Conservation (phyloP, 2,888 invertebrate genomes). For the Mamestra brassicae region DNA sequence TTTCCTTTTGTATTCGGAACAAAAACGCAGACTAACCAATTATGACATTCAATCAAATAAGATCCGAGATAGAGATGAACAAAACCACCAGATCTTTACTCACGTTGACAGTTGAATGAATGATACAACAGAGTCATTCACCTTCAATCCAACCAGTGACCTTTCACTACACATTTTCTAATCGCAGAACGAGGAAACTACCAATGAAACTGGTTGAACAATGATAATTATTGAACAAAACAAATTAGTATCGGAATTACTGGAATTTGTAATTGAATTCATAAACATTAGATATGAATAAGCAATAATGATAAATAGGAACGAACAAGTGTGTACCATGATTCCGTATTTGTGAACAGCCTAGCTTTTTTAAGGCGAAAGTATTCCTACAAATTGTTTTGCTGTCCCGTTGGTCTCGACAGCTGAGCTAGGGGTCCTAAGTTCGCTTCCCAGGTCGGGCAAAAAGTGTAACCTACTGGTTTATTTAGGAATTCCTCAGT, state of each 20-base stretch:
- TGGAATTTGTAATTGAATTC: slow-evolving; percentile 28
- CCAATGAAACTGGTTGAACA: slow-evolving; percentile 36
- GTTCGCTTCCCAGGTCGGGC: too few species aligned
- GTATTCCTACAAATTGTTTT: too few species aligned
- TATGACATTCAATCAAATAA: not conserved
- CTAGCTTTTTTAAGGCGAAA: not conserved
- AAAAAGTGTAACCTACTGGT: too few species aligned
- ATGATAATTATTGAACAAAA: slow-evolving; percentile 37
- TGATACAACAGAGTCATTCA: slow-evolving; percentile 44
- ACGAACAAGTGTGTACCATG: not conserved
- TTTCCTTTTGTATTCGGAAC: slow-evolving; percentile 1
- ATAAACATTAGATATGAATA: slow-evolving; percentile 32
- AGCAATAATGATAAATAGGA: slow-evolving; percentile 26
- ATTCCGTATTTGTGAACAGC: not conserved
- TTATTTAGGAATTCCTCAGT: too few species aligned
- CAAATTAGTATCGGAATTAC: slow-evolving; percentile 43
- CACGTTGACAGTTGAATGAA: slow-evolving; percentile 40
- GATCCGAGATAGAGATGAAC: slow-evolving; percentile 5
- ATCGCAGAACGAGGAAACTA: slow-evolving; percentile 37
- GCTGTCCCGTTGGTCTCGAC: too few species aligned
- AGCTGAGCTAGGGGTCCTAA: too few species aligned
- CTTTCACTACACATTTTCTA: slow-evolving; percentile 56
- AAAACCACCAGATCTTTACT: slow-evolving; percentile 18
- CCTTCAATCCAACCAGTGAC: slow-evolving; percentile 46
- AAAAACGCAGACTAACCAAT: not conserved